A percentile compares a stretch with the other conserved stretches of the same genome.
These are phyloP conservation scores for Tokudaia muenninki DNA, from an alignment of 2,797 vertebrate genomes.

Conservation along the genomic window DNA sequence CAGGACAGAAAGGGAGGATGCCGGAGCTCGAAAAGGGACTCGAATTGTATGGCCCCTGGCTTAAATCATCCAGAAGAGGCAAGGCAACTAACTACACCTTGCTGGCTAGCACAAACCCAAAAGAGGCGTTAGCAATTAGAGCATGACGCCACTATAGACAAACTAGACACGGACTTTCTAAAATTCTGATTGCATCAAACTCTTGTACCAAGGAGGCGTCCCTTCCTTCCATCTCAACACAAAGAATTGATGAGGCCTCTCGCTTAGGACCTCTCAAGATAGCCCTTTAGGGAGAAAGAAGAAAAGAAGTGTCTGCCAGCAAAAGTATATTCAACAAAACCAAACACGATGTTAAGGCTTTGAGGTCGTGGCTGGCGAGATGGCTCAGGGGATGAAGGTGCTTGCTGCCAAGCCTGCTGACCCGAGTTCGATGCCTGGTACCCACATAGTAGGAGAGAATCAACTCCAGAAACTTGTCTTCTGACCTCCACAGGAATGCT, in stretches of 20 bases:
- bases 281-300: background rate
- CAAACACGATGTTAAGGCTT: background rate
- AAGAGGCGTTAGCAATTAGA: background rate
- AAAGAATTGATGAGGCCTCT: background rate
- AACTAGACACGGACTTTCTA: background rate
- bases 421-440: background rate
- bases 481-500: background rate
- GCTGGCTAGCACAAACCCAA: background rate
- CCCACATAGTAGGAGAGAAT: background rate
- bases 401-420: background rate
- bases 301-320: background rate
- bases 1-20: background rate
- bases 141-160: background rate
- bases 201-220: background rate
- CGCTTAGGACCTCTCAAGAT: background rate
- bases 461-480: background rate
- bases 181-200: background rate
- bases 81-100: background rate
- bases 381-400: background rate
- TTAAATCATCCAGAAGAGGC: background rate
- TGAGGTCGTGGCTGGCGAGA: background rate
- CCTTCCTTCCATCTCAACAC: background rate
- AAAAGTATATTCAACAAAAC: background rate
- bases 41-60: rapidly evolving
- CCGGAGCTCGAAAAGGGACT: background rate